Conservation (phyloP, 2,797 vertebrate genomes). For the Danio aesculapii region DNA sequence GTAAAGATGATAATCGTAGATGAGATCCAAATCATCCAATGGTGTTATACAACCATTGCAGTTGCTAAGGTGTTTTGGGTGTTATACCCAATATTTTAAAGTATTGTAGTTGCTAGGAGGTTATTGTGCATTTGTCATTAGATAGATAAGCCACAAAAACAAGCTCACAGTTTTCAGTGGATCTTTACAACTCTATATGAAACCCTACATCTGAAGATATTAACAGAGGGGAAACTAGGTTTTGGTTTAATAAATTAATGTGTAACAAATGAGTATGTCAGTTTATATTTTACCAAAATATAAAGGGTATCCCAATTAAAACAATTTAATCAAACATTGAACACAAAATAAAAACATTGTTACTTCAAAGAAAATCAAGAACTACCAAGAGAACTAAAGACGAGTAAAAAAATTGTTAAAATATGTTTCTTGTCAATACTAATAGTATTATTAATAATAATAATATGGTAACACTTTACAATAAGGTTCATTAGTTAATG, state of each 20-base stretch:
- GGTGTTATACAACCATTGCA: no score
- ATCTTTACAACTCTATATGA: constrained; percentile 63
- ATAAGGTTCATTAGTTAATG: no score
- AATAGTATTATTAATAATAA: no score
- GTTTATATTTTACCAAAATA: constrained; percentile 64
- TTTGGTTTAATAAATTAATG: constrained; percentile 68
- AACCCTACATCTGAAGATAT: constrained; percentile 56
- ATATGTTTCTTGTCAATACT: no score
- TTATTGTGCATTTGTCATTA: no score
- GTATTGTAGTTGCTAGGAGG: no score
- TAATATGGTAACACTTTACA: no score
- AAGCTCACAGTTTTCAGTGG: constrained; percentile 32
- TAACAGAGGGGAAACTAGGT: constrained; percentile 58
- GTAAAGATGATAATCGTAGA: no score
- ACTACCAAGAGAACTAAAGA: neutral
- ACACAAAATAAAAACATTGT: neutral
- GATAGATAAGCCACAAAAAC: constrained; percentile 60
- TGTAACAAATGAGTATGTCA: constrained; percentile 65
- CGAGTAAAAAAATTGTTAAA: neutral
- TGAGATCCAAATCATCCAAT: no score
- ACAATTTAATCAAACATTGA: constrained; percentile 35
- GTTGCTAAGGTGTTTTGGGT: no score
- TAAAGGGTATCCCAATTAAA: constrained; percentile 45
- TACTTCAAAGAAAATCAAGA: constrained; percentile 5
- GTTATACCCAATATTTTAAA: no score